phyloP scores from a whole-genome alignment of 2,888 invertebrate species.

The Phytoseiulus persimilis region DNA sequence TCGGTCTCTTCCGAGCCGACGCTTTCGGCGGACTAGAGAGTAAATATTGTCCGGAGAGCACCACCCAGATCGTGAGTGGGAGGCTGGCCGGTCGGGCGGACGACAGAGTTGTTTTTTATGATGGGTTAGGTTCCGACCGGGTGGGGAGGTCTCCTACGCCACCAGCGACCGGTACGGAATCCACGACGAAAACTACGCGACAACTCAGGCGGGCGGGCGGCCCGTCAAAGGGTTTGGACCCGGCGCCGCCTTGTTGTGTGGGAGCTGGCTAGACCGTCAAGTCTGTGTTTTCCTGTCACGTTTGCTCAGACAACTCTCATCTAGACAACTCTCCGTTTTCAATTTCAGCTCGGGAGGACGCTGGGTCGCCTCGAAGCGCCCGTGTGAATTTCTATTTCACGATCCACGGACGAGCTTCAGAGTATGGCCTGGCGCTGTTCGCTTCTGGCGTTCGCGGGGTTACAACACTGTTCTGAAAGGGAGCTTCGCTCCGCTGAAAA shows the following conservation, averaged over 20 bases:
- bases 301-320: not conserved
- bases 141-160: not conserved
- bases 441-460: too few species aligned
- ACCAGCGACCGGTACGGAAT: not conserved
- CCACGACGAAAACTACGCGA: not conserved
- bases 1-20: too few species aligned
- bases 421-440: too few species aligned
- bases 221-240: not conserved
- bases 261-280: not conserved
- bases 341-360: not conserved
- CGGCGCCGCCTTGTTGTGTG: not conserved
- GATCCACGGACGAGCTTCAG: too few species aligned
- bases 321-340: not conserved
- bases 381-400: not conserved
- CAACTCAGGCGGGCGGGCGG: not conserved
- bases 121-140: not conserved
- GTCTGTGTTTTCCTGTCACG: slow-evolving; percentile 5
- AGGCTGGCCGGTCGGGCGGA: not conserved
- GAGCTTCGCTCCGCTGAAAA: too few species aligned
- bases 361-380: not conserved
- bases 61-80: slow-evolving; percentile 5
- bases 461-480: too few species aligned
- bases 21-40: not conserved
- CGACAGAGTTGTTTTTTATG: not conserved
- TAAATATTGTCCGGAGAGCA: not conserved